Evolutionary conservation across 2,113 vertebrate species (phyloP).

Genomic region (Ginglymostoma cirratum): DNA sequence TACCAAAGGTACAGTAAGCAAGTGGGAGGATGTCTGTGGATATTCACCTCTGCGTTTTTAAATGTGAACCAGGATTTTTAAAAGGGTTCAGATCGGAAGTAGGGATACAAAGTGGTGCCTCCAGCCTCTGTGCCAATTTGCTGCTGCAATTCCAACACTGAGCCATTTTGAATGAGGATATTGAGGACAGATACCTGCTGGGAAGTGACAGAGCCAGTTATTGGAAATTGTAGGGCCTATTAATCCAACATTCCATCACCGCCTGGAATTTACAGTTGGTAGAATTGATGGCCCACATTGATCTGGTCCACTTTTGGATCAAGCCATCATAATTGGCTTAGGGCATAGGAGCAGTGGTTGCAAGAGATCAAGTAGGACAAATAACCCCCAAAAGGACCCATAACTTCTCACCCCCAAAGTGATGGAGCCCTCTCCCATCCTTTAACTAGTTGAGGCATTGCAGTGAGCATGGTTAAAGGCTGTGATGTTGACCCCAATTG

Average conservation of each 20-base stretch:
- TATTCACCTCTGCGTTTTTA: not conserved
- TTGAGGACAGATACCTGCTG: not conserved
- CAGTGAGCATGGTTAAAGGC: not conserved
- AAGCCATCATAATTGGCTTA: not conserved
- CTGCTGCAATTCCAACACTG: not conserved
- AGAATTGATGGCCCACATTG: not conserved
- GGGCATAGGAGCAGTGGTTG: not conserved
- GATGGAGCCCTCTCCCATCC: not conserved
- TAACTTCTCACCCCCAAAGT: not conserved
- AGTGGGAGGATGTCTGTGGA: not conserved
- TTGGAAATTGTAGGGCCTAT: not conserved
- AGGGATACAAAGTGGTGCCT: not conserved
- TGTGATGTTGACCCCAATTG: no score
- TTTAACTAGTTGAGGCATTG: not conserved
- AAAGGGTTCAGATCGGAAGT: not conserved
- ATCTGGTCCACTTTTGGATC: not conserved
- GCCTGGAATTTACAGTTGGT: not conserved
- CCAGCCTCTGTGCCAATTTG: not conserved
- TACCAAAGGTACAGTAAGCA: not conserved
- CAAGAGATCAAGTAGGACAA: not conserved
- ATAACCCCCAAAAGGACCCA: not conserved
- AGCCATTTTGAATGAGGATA: not conserved
- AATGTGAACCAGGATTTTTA: not conserved
- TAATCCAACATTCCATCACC: not conserved
- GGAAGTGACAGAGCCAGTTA: not conserved